A percentile compares a stretch with the other conserved stretches of the same genome.
These are phyloP conservation scores for Trichomalopsis sarcophagae DNA, from an alignment of 1,140 invertebrate genomes.

Conservation along the genomic window DNA sequence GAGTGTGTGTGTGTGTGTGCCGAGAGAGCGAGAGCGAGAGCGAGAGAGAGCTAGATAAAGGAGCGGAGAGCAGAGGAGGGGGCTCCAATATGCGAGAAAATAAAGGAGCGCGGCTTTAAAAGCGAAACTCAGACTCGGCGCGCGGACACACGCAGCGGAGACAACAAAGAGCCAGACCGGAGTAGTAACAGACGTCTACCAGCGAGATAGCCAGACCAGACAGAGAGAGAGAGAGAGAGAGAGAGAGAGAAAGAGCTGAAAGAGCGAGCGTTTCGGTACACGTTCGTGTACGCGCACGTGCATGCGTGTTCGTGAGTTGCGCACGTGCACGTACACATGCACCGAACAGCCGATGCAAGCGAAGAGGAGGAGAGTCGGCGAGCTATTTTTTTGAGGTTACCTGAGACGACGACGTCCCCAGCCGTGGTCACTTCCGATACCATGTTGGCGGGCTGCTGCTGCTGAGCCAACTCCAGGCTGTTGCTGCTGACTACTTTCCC, in stretches of 20 bases:
- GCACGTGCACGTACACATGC: constrained; percentile 26
- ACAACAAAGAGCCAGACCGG: constrained; percentile 59
- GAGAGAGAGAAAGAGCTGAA: constrained; percentile 55
- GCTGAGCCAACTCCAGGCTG: neutral
- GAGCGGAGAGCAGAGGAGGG: constrained; percentile 29
- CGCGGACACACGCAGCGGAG: constrained; percentile 58
- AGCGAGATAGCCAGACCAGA: neutral
- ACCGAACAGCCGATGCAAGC: constrained; percentile 26
- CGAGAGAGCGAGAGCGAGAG: neutral
- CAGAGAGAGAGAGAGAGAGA: constrained; percentile 40
- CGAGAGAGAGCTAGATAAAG: constrained; percentile 9
- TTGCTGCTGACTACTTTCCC: constrained; percentile 40
- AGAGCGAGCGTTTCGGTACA: constrained; percentile 56
- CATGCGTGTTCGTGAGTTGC: constrained; percentile 51
- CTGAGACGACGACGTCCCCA: constrained; percentile 27
- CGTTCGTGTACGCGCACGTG: neutral
- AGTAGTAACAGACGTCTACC: constrained; percentile 40
- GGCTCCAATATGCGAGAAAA: neutral
- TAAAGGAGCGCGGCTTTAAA: constrained; percentile 38
- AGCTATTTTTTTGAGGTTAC: constrained; percentile 50
- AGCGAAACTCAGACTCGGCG: constrained; percentile 37
- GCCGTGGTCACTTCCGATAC: constrained; percentile 16
- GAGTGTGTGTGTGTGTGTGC: neutral
- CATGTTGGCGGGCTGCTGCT: constrained; percentile 15
- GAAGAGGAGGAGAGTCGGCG: constrained; percentile 6